A percentile compares a stretch with the other conserved stretches of the same genome.
Evolutionary conservation across 1,140 invertebrate species (phyloP).

Genomic region (Pseudomyrmex pallidus): DNA sequence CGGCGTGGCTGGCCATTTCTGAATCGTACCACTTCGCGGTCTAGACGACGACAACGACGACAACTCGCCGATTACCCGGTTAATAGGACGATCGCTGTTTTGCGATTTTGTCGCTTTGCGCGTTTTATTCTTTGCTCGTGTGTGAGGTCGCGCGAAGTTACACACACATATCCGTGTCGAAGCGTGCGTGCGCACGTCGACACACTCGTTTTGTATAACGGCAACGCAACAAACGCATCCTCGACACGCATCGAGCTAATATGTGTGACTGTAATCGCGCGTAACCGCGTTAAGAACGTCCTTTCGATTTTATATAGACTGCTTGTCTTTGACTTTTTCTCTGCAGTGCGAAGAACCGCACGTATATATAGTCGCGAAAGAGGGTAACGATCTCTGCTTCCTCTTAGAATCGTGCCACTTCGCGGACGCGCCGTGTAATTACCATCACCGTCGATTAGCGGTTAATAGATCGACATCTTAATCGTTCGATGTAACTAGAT

Average conservation of each 20-base stretch:
- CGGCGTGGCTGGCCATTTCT: conserved; percentile 14
- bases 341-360: too few species aligned
- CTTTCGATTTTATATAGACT: conserved; percentile 26
- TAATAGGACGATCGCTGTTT: conserved; percentile 28
- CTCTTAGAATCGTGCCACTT: conserved; percentile 38
- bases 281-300: background rate
- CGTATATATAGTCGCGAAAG: conserved; percentile 22
- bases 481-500: conserved; percentile 40
- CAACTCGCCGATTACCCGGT: conserved; percentile 4
- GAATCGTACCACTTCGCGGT: conserved; percentile 48
- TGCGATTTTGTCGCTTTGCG: background rate
- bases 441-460: conserved; percentile 41
- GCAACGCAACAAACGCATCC: background rate
- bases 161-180: background rate
- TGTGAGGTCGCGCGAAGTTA: background rate
- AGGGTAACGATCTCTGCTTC: conserved; percentile 60
- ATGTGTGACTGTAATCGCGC: background rate
- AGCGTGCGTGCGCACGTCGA: conserved; percentile 3
- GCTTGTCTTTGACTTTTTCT: background rate
- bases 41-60: conserved; percentile 26
- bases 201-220: background rate
- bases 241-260: background rate
- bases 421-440: conserved; percentile 32
- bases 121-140: background rate
- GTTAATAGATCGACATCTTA: conserved; percentile 58